Evolutionary conservation across 53 echinoderm and acorn worm genomes (phyloP).

Genomic region (Crossaster papposus): DNA sequence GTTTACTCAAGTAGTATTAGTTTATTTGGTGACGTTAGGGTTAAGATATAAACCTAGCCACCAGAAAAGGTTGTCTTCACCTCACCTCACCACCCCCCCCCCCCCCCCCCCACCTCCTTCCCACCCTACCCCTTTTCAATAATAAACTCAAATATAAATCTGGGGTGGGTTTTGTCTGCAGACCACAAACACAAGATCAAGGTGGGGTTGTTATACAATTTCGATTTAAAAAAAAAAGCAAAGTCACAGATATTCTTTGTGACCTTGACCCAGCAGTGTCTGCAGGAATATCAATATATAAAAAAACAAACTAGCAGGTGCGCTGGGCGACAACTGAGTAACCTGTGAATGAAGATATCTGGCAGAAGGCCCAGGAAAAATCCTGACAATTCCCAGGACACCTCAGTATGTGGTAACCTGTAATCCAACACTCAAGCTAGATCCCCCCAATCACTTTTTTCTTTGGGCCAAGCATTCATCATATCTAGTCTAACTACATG

Average conservation of each 20-base stretch:
- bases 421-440: conserved; percentile 50
- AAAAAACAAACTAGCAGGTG: conserved; percentile 53
- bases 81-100: too few relatives aligned
- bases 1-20: too few relatives aligned
- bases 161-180: neutral
- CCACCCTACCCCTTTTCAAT: neutral
- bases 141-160: neutral
- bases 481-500: too few relatives aligned
- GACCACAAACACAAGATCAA: neutral
- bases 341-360: neutral
- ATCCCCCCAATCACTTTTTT: conserved; percentile 16
- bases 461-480: neutral
- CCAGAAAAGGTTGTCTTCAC: neutral
- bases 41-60: neutral
- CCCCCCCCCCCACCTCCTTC: too few relatives aligned
- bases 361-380: neutral
- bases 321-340: neutral
- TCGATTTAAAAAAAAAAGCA: neutral
- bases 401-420: conserved; percentile 55
- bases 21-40: too few relatives aligned
- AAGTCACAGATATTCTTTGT: neutral
- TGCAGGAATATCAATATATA: conserved; percentile 28
- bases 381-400: conserved; percentile 26
- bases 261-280: conserved; percentile 12
- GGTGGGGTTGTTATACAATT: neutral